Percentiles rank a stretch among this genome's conserved stretches.
Conservation (phyloP, 2,888 invertebrate genomes). For the Hydropsyche betteni region DNA sequence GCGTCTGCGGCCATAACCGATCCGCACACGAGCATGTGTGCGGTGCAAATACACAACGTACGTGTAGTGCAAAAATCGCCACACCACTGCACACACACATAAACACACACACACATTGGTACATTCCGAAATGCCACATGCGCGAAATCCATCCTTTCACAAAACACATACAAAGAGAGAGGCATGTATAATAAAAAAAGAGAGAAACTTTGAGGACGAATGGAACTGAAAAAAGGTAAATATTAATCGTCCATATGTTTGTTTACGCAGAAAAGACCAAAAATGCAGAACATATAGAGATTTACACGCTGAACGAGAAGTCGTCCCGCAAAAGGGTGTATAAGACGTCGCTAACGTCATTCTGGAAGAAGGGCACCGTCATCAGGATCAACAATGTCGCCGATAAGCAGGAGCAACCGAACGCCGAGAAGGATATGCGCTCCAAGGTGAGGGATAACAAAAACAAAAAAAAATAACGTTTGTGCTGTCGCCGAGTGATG, state of each 20-base stretch:
- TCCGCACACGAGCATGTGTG: background rate
- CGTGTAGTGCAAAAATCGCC: no score
- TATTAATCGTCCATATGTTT: conserved; percentile 50
- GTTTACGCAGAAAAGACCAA: conserved; percentile 73
- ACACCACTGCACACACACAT: no score
- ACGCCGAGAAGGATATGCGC: conserved; percentile 73
- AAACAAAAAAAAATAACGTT: background rate
- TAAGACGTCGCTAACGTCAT: conserved; percentile 70
- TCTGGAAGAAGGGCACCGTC: conserved; percentile 75
- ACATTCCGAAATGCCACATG: no score
- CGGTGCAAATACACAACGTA: no score
- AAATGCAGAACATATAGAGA: conserved; percentile 75
- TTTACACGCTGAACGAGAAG: conserved; percentile 71
- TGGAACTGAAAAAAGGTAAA: conserved; percentile 49
- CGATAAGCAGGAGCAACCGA: conserved; percentile 74
- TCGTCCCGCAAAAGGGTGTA: conserved; percentile 70
- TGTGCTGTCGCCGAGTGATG: conserved; percentile 10
- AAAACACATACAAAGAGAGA: conserved; percentile 24
- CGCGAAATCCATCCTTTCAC: background rate
- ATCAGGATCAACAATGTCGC: conserved; percentile 78
- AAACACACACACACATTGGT: no score
- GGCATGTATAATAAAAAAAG: conserved; percentile 28
- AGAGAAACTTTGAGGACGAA: conserved; percentile 46
- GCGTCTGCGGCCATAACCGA: background rate
- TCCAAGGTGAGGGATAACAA: conserved; percentile 66